Evolutionary conservation across 2,113 vertebrate species (phyloP).

Genomic region (Patagioenas fasciata): DNA sequence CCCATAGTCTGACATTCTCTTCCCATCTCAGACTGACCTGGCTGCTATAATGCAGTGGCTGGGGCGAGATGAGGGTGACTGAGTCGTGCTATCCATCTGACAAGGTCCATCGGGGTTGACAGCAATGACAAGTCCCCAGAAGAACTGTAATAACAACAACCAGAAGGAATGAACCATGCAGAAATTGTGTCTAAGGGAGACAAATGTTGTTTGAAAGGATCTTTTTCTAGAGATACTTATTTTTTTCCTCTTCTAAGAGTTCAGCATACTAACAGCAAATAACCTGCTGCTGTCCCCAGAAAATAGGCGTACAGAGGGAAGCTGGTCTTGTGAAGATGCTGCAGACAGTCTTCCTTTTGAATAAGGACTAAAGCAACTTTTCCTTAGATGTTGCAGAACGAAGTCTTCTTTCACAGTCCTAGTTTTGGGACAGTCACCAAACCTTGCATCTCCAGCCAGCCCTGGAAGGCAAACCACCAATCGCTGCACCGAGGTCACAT

Average conservation of each 20-base stretch:
- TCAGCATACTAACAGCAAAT: not conserved
- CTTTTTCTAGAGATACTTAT: not conserved
- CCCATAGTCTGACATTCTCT: not conserved
- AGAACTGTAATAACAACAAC: not conserved
- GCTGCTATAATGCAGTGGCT: not conserved
- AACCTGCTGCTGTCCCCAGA: not conserved
- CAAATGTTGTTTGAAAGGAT: not conserved
- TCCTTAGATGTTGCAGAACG: not conserved
- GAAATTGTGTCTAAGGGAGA: not conserved
- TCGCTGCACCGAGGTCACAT: accelerated
- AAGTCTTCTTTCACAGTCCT: not conserved
- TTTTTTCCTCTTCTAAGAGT: not conserved
- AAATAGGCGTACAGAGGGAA: not conserved
- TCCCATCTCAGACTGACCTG: not conserved
- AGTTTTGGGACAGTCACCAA: not conserved
- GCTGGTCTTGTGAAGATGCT: not conserved
- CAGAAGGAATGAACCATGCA: not conserved
- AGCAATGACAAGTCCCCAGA: not conserved
- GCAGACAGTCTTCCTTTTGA: not conserved
- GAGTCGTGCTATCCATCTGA: not conserved
- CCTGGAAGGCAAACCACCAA: not conserved
- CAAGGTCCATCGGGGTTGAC: not conserved
- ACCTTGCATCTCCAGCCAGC: not conserved
- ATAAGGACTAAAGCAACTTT: not conserved
- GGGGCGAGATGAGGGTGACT: not conserved